Conservation (phyloP, 92 coral and sea anemone genomes). For the Palythoa grandiflora region DNA sequence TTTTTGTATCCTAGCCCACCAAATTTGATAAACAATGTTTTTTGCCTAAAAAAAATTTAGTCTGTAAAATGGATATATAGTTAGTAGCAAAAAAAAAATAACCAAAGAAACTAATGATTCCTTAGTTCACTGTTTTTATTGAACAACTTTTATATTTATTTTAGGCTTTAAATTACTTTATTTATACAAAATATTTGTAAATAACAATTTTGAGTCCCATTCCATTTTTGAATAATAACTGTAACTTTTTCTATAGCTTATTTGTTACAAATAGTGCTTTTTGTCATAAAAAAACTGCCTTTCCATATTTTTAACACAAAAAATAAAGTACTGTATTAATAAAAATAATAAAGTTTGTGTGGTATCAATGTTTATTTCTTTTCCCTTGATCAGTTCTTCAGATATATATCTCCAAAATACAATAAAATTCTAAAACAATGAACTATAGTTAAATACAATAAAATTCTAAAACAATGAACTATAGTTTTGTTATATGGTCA, state of each 20-base stretch:
- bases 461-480: background rate
- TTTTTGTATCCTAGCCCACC: too few species aligned
- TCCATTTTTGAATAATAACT: constrained; percentile 11
- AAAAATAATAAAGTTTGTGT: too few species aligned
- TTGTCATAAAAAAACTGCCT: constrained; percentile 5
- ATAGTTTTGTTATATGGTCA: constrained; percentile 23
- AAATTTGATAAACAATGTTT: too few species aligned
- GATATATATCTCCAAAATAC: too few species aligned
- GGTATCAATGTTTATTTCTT: too few species aligned
- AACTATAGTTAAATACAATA: background rate
- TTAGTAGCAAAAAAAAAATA: background rate
- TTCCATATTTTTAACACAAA: too few species aligned
- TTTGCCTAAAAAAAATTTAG: too few species aligned
- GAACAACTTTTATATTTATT: constrained; percentile 6
- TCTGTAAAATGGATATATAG: background rate
- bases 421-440: background rate
- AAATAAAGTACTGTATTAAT: too few species aligned
- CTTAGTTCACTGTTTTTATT: constrained; percentile 9
- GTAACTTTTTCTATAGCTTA: constrained; percentile 22
- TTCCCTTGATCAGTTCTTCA: too few species aligned
- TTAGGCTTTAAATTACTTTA: too few species aligned
- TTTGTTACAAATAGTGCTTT: constrained; percentile 16
- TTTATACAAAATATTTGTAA: background rate
- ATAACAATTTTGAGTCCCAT: constrained; percentile 7
- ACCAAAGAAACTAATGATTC: constrained; percentile 7